Evolutionary conservation across 2,797 vertebrate species (phyloP), one percentile per base, ranked within the genome.

Genomic region (Acanthornis magna): DNA sequence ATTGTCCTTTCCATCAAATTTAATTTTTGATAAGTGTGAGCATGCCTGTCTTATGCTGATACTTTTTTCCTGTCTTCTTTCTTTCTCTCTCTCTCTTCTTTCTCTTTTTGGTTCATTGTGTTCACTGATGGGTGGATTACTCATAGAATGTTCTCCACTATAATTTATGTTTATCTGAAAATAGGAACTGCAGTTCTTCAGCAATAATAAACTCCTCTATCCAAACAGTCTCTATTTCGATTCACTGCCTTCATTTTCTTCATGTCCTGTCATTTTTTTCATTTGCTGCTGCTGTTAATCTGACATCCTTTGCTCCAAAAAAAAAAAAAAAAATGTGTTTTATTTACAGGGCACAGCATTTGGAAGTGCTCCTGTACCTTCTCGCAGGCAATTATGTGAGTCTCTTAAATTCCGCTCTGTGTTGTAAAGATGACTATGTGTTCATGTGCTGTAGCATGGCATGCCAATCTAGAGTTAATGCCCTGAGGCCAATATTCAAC

Each of bases 331-430:
- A 97, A 96, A 97, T 98, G 95, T 98, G 97, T 98, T 98, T 98
- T 98, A 96, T 98, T 98, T 98, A 93, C 98, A 98, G 98, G 98
- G 98, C 97, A 97, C 97, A 96, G 97, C 98, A 97, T 97, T 97
- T 97, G 98, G 98, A 98, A 98, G 97, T 98, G 98, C 97, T 98
- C 97, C 98, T 97, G 97, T 98, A 96, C 96, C 98, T 97, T 97
- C 98, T 97, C 98, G 98, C 98, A 98, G 98, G 93, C 98, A 97
- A 95, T 97, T 98, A 98, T 98, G 98, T 98, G 98, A 98, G 98
- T 98, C 95, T 97, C 96, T 97, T 94, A 68, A 97, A 97, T 98
- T 97, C 96, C 85, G 84, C 97, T 98, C 96, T 98, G 97, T 98
- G 97, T 98, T 97, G 97, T 98, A 96, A 97, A 97, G 96, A 97